These are phyloP conservation scores for Harmothoe impar DNA, from an alignment of 2,888 invertebrate species.

Conservation along the genomic window DNA sequence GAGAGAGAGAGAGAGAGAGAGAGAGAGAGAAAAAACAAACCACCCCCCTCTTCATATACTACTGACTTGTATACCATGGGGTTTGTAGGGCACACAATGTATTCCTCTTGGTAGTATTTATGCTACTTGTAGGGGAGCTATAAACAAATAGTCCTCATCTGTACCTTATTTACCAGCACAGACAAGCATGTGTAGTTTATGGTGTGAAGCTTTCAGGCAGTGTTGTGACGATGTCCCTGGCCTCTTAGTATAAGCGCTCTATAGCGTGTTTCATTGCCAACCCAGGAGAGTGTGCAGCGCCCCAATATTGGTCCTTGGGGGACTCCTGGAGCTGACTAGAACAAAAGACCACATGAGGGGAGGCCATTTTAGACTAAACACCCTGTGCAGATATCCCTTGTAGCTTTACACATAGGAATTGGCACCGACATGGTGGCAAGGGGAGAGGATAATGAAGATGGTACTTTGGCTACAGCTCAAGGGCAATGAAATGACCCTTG, in stretches of 20 bases:
- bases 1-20: no score
- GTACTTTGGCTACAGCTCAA: conserved; percentile 6
- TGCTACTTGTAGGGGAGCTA: no score
- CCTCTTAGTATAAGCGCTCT: conserved; percentile 32
- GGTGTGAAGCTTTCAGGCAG: not conserved
- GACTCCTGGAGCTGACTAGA: conserved; percentile 21
- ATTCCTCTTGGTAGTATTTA: no score
- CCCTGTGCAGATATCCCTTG: conserved; percentile 13
- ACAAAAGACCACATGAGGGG: conserved; percentile 38
- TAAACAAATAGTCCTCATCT: not conserved
- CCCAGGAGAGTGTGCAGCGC: not conserved
- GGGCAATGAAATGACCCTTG: conserved; percentile 48
- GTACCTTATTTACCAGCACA: not conserved
- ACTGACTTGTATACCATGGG: no score
- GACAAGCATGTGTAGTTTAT: conserved; percentile 29
- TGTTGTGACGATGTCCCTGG: not conserved
- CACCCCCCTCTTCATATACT: no score
- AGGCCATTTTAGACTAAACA: conserved; percentile 34
- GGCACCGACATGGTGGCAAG: not conserved
- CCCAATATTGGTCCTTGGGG: not conserved
- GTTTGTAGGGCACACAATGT: no score
- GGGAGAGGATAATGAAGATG: conserved; percentile 46
- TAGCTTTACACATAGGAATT: conserved; percentile 57
- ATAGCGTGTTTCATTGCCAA: conserved; percentile 6
- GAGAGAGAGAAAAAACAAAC: no score